Evolutionary conservation across 2,888 invertebrate species (phyloP), one percentile per base, ranked within the genome.

Genomic region (Drosophila suboccidentalis): DNA sequence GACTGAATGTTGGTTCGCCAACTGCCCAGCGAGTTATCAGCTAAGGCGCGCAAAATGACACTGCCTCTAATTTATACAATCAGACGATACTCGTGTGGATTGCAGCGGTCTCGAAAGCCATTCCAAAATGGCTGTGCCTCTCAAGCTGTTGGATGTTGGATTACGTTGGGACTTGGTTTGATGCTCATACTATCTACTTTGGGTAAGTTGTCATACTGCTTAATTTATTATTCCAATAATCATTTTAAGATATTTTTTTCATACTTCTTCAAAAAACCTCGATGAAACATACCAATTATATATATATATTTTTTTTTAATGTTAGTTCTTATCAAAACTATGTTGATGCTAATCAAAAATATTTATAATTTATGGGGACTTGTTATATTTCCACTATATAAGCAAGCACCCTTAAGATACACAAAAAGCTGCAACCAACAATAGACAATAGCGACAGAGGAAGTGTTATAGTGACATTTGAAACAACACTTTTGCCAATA

Each of bases 401-500:
- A n/a, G n/a, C n/a, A n/a, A n/a, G n/a, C n/a, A n/a, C n/a, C n/a
- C n/a, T n/a, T n/a, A n/a, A n/a, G n/a, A n/a, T n/a, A n/a, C n/a
- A n/a, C n/a, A n/a, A n/a, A n/a, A n/a, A n/a, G n/a, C n/a, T n/a
- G n/a, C n/a, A n/a, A n/a, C n/a, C n/a, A n/a, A n/a, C n/a, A n/a
- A n/a, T n/a, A n/a, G n/a, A n/a, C 11, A 38, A 51, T 38, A 39
- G 22, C 2, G 15, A 15, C 6, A 26, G 26, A 39, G 26, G 36
- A 34, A 49, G 36, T 51, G n/a, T 19, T 50, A 11, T 36, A 17
- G 36, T 49, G 34, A 65, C 75, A 85, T 76, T 87, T 78, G 74
- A 75, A 85, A 78, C 74, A 87, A 75, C 75, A 85, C 59, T 85
- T 78, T 80, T 70, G 71, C 71, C 63, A 63, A 71, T 80, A 85